These are phyloP conservation scores for Orientallactaga sibirica DNA, from an alignment of 2,797 vertebrate genomes.

Conservation along the genomic window DNA sequence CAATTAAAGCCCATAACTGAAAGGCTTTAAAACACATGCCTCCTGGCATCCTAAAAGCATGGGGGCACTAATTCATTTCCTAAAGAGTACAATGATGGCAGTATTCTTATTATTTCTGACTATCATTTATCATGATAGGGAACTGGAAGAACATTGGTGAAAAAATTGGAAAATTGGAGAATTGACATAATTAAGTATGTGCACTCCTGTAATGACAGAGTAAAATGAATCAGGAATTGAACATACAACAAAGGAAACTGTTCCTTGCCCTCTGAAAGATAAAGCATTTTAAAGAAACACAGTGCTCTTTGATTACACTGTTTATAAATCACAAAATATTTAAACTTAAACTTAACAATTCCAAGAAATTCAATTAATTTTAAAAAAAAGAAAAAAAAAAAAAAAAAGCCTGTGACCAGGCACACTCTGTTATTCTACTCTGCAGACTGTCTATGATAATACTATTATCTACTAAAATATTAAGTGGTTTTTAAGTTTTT, in stretches of 20 bases:
- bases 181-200: background rate
- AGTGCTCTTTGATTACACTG: background rate
- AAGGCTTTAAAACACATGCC: background rate
- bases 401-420: background rate
- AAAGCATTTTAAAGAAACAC: background rate
- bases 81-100: background rate
- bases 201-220: background rate
- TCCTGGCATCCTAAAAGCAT: background rate
- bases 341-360: background rate
- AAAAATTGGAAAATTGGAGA: background rate
- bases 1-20: slow-evolving; percentile 25
- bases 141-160: background rate
- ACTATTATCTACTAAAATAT: background rate
- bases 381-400: background rate
- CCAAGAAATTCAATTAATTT: background rate
- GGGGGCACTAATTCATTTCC: slow-evolving; percentile 27
- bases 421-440: background rate
- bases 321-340: background rate
- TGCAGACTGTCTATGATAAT: background rate
- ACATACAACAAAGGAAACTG: background rate
- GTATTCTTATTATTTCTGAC: background rate
- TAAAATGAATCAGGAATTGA: background rate
- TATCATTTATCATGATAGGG: background rate
- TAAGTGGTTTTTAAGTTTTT: background rate
- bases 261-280: background rate